Evolutionary conservation across 92 coral and sea anemone species (phyloP).

Genomic region (Meandrina meandrites): DNA sequence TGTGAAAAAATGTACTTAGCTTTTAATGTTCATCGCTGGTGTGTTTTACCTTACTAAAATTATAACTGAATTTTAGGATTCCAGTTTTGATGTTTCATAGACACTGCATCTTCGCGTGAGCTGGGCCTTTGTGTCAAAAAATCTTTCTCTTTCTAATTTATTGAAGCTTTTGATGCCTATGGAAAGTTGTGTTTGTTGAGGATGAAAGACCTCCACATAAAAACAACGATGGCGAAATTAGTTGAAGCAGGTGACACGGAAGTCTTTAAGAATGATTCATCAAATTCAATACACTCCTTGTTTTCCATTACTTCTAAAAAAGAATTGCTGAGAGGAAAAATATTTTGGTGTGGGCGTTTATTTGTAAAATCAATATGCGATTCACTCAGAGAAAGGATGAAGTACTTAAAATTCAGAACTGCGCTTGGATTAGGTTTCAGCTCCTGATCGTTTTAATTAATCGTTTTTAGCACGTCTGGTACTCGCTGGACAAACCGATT

Average conservation of each 20-base stretch:
- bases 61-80: neutral
- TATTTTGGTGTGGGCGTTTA: neutral
- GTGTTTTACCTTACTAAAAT: neutral
- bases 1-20: neutral
- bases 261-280: slow-evolving; percentile 9
- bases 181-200: neutral
- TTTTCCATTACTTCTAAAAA: neutral
- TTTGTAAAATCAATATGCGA: neutral
- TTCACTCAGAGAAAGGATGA: neutral
- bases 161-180: neutral
- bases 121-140: neutral
- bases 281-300: neutral
- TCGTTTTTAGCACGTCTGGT: neutral
- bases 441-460: neutral
- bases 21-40: neutral
- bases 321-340: neutral
- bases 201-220: neutral
- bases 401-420: neutral
- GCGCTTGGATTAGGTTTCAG: neutral
- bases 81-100: neutral
- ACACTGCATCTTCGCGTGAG: neutral
- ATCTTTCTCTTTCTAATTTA: neutral
- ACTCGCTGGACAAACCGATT: neutral
- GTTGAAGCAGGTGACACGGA: slow-evolving; percentile 16
- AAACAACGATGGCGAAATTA: neutral